Percentiles rank a stretch among this genome's conserved stretches.
phyloP scores from a whole-genome alignment of 2,113 vertebrate species.

The Aix galericulata region DNA sequence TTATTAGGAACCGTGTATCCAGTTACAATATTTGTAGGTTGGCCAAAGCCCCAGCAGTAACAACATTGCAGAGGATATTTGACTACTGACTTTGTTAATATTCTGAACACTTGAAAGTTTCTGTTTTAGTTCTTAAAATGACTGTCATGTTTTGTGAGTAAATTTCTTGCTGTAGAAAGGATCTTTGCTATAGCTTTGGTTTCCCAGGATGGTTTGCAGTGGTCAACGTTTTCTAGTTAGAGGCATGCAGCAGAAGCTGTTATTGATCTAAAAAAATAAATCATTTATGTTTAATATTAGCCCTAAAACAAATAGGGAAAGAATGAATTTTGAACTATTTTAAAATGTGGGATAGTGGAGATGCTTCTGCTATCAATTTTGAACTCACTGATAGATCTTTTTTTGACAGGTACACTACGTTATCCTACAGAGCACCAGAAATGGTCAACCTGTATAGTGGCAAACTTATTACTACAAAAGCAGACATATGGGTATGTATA shows the following conservation, averaged over 20 bases:
- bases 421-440: constrained; percentile 98
- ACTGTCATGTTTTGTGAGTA: neutral
- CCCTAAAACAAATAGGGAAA: neutral
- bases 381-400: neutral
- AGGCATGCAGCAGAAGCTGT: neutral
- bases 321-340: neutral
- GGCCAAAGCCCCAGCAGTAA: neutral
- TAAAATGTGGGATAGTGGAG: neutral
- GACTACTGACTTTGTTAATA: neutral
- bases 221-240: neutral
- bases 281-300: neutral
- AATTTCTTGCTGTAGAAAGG: neutral
- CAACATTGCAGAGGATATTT: neutral
- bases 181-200: neutral
- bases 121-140: neutral
- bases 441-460: constrained; percentile 98
- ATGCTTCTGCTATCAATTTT: neutral
- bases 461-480: constrained; percentile 95
- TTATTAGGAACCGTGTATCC: neutral
- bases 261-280: neutral
- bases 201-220: neutral
- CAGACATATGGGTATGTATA: constrained; percentile 94
- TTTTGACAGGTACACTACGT: constrained; percentile 90
- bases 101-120: neutral
- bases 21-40: neutral